Percentiles rank a stretch among this genome's conserved stretches.
phyloP scores from a whole-genome alignment of 92 coral and sea anemone genomes.

The Phenganax marumi region DNA sequence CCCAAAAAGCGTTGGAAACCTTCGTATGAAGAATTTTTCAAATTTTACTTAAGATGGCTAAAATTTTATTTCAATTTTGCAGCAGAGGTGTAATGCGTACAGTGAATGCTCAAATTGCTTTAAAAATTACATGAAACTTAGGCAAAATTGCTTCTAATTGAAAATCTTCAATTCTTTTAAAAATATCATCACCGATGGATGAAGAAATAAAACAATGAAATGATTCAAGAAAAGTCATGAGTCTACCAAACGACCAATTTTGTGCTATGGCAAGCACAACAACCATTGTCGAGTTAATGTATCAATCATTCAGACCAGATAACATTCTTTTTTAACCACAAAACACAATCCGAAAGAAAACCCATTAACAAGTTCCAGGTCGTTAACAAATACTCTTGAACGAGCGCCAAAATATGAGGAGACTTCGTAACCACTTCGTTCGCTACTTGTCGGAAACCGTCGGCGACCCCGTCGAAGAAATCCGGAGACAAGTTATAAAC shows the following conservation, averaged over 20 bases:
- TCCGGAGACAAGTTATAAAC: slow-evolving; percentile 92
- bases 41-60: neutral
- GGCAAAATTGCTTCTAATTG: neutral
- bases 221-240: neutral
- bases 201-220: neutral
- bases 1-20: too few species aligned
- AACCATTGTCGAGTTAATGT: neutral
- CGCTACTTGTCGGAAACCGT: slow-evolving; percentile 72
- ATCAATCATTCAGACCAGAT: neutral
- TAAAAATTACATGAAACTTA: neutral
- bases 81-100: slow-evolving; percentile 8
- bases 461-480: slow-evolving; percentile 76
- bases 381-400: slow-evolving; percentile 83
- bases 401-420: slow-evolving; percentile 87
- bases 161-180: neutral
- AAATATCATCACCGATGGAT: neutral
- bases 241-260: neutral
- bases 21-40: too few species aligned
- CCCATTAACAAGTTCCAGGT: slow-evolving; percentile 76
- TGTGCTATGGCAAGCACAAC: neutral
- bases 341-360: slow-evolving; percentile 60
- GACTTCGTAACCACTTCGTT: slow-evolving; percentile 74
- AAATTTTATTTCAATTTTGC: slow-evolving; percentile 4
- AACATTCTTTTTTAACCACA: slow-evolving; percentile 63
- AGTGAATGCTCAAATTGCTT: neutral